These are phyloP conservation scores for Camponotus vicinus DNA, from an alignment of 1,140 invertebrate genomes.

Conservation along the genomic window DNA sequence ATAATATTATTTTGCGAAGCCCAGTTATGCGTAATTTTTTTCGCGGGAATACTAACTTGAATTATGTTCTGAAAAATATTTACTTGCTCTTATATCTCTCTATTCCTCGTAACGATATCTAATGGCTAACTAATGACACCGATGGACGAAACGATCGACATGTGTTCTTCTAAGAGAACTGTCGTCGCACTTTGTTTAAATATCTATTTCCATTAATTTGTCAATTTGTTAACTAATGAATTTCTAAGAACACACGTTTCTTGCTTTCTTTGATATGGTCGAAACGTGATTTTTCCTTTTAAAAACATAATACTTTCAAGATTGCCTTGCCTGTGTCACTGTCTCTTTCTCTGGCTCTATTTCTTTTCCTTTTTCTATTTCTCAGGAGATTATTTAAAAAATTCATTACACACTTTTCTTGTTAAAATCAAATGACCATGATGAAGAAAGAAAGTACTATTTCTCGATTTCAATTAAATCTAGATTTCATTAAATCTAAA, in stretches of 20 bases:
- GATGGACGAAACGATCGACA: conserved; percentile 78
- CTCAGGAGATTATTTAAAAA: conserved; percentile 1
- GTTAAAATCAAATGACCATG: neutral
- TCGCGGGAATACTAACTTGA: neutral
- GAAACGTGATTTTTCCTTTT: conserved; percentile 51
- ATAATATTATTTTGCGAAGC: conserved; percentile 11
- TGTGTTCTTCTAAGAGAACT: conserved; percentile 42
- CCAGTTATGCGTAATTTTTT: neutral
- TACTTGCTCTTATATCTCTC: conserved; percentile 17
- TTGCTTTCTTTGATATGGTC: conserved; percentile 54
- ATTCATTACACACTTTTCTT: neutral
- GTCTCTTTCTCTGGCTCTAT: neutral
- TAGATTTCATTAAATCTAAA: neutral
- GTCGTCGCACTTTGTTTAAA: conserved; percentile 58
- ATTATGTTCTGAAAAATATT: conserved; percentile 26
- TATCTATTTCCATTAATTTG: conserved; percentile 57
- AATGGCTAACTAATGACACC: conserved; percentile 76
- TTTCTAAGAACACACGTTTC: conserved; percentile 53
- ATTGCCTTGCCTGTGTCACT: neutral
- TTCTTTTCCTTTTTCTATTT: neutral
- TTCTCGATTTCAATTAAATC: neutral
- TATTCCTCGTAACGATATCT: conserved; percentile 57
- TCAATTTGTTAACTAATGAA: conserved; percentile 57
- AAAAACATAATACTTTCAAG: conserved; percentile 66
- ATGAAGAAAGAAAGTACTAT: neutral